Base-by-base conservation (phyloP, 1,140 invertebrate species). In the Achatina immaculata region DNA sequence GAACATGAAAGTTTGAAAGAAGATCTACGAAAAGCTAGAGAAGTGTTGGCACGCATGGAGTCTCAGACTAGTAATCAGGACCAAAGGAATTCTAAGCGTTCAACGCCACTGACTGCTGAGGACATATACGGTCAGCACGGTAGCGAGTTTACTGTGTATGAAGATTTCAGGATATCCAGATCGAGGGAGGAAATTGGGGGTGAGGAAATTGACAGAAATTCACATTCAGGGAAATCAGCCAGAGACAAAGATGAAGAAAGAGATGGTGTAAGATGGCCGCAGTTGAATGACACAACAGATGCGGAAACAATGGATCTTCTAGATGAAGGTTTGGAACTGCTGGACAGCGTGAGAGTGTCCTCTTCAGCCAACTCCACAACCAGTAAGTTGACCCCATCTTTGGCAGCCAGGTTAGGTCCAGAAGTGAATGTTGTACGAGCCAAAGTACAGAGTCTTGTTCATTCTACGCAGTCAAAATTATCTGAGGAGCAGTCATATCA, bases 1-100 rank as follows among this genome's bases (percentile, higher is more conserved):
- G 89, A 89, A 62, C 81, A 88, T 85, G 89, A 90, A 45, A 58
- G 78, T 19, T 74, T 83, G 24, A 75, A 80, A 65, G 74, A 81
- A 43, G 71, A 86, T 69, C 51, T 82, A 28, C 42, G 78, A 14
- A 48, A 82, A 48, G 78, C 78, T 0, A 78, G 81, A 76, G 62
- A 83, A 36, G 58, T 76, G 40, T 58, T 83, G 42, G 81, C 77
- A 72, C 77, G 82, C 51, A 77, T 82, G 51, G 34, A 78, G n/a
- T 43, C 72, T 80, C 84, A 80, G 81, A 78, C 42, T 77, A 36
- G 75, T 69, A 62, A 74, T 68, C 51, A 72, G 72, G 80, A 77
- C 78, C 66, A 66, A 73, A 78, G 77, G 66, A 76, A 82, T 74
- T 34, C 6, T 4, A 11, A 24, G 24, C 21, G 14, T 62, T 3